A percentile compares a stretch with the other conserved stretches of the same genome.
These are phyloP conservation scores for Drosophila paranaensis DNA, from an alignment of 2,888 invertebrate species.

Conservation along the genomic window DNA sequence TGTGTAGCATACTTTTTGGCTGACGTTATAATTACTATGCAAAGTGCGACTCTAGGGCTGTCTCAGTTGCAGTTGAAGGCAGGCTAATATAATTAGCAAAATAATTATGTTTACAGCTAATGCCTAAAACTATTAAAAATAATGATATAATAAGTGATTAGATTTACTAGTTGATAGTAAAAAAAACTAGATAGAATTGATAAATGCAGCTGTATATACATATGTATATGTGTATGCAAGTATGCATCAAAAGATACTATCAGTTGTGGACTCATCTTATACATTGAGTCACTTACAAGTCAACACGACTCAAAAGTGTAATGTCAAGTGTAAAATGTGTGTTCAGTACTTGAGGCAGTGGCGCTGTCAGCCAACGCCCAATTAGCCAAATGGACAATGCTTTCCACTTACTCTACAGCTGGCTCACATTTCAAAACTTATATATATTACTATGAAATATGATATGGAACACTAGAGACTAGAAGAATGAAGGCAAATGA, in stretches of 20 bases:
- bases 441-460: background rate
- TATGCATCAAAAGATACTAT: background rate
- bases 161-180: too few species aligned
- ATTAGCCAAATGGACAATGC: slow-evolving; percentile 13
- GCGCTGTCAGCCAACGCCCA: slow-evolving; percentile 1
- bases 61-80: background rate
- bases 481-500: too few species aligned
- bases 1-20: slow-evolving; percentile 26
- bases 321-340: slow-evolving; percentile 7
- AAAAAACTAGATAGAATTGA: too few species aligned
- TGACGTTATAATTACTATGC: background rate
- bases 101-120: too few species aligned
- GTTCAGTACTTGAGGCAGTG: background rate
- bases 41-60: background rate
- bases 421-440: too few species aligned
- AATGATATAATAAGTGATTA: too few species aligned
- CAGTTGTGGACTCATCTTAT: background rate
- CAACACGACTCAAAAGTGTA: background rate
- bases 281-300: background rate
- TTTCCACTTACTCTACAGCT: too few species aligned
- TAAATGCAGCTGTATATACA: too few species aligned
- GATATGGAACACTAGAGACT: background rate
- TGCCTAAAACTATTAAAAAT: too few species aligned
- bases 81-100: too few species aligned
- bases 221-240: background rate